These are phyloP conservation scores for Numenius arquata DNA, from an alignment of 2,113 vertebrate species.

Conservation along the genomic window DNA sequence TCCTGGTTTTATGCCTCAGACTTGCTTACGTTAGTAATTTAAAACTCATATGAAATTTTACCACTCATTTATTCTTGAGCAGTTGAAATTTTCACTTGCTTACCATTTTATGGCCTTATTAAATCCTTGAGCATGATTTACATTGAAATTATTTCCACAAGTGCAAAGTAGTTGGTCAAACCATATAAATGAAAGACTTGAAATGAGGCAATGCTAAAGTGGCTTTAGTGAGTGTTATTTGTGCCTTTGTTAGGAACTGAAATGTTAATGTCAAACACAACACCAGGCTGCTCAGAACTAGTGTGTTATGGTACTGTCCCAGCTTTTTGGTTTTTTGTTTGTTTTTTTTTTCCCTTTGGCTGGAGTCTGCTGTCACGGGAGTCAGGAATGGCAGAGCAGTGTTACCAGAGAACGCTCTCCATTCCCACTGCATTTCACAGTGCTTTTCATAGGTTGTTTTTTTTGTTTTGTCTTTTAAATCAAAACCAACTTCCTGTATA, in stretches of 20 bases:
- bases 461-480: neutral
- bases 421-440: neutral
- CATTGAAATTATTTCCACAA: neutral
- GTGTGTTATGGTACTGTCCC: neutral
- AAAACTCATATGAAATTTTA: neutral
- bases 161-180: neutral
- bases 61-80: neutral
- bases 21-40: neutral
- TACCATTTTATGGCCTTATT: neutral
- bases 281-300: neutral
- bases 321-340: neutral
- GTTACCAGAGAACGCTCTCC: neutral
- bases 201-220: neutral
- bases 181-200: neutral
- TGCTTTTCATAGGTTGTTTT: neutral
- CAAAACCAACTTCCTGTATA: neutral
- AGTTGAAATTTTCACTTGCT: neutral
- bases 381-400: neutral
- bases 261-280: neutral
- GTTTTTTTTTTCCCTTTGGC: neutral
- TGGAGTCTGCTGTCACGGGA: neutral
- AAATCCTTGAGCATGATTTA: neutral
- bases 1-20: neutral
- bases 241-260: neutral
- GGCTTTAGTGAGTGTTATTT: neutral